Conservation (phyloP, 2,888 invertebrate genomes). For the Dinocampus coccinellae region DNA sequence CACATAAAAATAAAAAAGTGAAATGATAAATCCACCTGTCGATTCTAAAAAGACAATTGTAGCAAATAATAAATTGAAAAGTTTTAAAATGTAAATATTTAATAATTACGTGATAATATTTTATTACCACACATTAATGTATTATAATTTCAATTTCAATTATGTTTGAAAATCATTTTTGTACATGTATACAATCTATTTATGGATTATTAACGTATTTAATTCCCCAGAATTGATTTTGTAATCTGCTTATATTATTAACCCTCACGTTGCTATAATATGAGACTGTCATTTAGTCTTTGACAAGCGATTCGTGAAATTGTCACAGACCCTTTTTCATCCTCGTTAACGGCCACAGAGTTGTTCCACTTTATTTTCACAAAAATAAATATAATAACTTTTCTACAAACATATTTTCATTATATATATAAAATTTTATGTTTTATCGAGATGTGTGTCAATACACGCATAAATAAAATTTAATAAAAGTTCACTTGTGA, state of each 20-base stretch:
- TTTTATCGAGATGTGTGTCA: not conserved
- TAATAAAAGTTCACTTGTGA: not conserved
- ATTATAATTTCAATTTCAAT: not conserved
- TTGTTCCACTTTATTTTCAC: not conserved
- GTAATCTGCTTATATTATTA: conserved; percentile 25
- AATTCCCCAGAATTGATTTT: conserved; percentile 24
- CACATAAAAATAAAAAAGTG: not conserved
- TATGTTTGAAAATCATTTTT: not conserved
- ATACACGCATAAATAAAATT: not conserved
- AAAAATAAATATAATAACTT: not conserved
- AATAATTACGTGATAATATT: not conserved
- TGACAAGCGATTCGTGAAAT: conserved; percentile 57
- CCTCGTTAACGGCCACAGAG: not conserved
- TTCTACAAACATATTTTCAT: not conserved
- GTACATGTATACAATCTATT: not conserved
- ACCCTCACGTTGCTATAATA: not conserved
- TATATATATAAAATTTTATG: not conserved
- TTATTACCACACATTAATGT: not conserved
- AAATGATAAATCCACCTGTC: conserved; percentile 33
- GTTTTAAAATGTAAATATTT: not conserved
- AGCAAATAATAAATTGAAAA: not conserved
- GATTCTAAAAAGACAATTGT: conserved; percentile 7
- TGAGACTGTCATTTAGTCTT: conserved; percentile 36
- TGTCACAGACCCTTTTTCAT: conserved; percentile 19
- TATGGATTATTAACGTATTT: not conserved